Percentiles rank a stretch among this genome's conserved stretches.
phyloP scores from a whole-genome alignment of 2,113 vertebrate genomes.

The Bambusicola thoracicus region DNA sequence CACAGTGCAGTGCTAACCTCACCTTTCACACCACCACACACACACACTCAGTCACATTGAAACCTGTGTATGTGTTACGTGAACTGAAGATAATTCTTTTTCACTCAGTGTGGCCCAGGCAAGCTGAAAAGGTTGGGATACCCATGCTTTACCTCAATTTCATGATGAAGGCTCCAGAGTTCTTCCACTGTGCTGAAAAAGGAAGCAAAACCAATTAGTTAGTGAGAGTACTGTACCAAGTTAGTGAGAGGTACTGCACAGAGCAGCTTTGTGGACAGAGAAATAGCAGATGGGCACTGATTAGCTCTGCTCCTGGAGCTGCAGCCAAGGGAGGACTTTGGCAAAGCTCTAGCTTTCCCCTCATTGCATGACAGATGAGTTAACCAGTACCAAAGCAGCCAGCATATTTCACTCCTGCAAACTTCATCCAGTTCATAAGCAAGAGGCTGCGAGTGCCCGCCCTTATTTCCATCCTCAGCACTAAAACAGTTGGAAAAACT shows the following conservation, averaged over 20 bases:
- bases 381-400: not conserved
- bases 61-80: too few species aligned
- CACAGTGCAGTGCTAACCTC: too few species aligned
- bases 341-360: not conserved
- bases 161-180: constrained; percentile 81
- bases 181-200: constrained; percentile 76
- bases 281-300: not conserved
- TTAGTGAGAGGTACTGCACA: not conserved
- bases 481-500: not conserved
- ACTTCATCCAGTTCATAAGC: not conserved
- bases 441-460: not conserved
- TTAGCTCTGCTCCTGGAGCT: not conserved
- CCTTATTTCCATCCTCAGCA: not conserved
- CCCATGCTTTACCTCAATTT: constrained; percentile 75
- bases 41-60: too few species aligned
- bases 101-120: too few species aligned
- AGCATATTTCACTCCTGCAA: not conserved
- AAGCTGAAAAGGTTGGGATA: too few species aligned
- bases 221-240: too few species aligned
- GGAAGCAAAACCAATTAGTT: not conserved
- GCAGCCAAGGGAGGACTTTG: not conserved
- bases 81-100: too few species aligned
- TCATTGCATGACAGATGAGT: not conserved
- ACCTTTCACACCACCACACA: too few species aligned
- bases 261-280: not conserved